Evolutionary conservation across 1,140 invertebrate species (phyloP), one percentile per base, ranked within the genome.

Genomic region (Portunus trituberculatus): DNA sequence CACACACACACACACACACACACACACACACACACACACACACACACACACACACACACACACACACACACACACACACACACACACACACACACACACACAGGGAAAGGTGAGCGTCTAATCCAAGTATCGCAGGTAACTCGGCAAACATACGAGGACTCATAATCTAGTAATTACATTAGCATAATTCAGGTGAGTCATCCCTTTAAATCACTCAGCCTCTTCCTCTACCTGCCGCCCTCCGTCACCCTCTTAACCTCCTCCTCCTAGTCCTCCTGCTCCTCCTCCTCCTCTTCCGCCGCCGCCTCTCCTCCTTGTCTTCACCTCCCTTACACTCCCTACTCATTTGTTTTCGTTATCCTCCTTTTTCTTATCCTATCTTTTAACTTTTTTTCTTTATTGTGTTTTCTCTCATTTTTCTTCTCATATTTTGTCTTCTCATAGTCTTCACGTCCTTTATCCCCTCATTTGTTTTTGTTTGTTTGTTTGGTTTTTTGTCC

Each of bases 21-120:
- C 52, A 59, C 67, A 76, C 67, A 76, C 67, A 76, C 67, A 76
- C 67, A 76, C 67, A 76, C 67, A 76, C 67, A 76, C 67, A 76
- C 67, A 76, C 67, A 76, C 67, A 76, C 52, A 76, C 67, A 76
- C 67, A 76, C 67, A 76, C 67, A 76, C 67, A n/a, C 67, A 76
- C 67, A 76, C 67, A 76, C 67, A 76, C 67, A 76, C 67, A 76
- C 67, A 76, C 67, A 76, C 67, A 76, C 67, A 76, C 67, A 76
- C 67, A 76, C 67, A 76, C 67, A 76, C 67, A 76, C 67, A 76
- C 67, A 76, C 67, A 76, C 67, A 76, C 67, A 76, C 67, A 76
- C 67, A 76, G 0, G 1, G 3, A 59, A 59, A 1, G 52, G 39
- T 1, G 12, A 2, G 20, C 67, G 67, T 76, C 16, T 76, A 76